A percentile compares a stretch with the other conserved stretches of the same genome.
phyloP scores from a whole-genome alignment of 2,797 vertebrate species.

The Hephaestus fuliginosus region DNA sequence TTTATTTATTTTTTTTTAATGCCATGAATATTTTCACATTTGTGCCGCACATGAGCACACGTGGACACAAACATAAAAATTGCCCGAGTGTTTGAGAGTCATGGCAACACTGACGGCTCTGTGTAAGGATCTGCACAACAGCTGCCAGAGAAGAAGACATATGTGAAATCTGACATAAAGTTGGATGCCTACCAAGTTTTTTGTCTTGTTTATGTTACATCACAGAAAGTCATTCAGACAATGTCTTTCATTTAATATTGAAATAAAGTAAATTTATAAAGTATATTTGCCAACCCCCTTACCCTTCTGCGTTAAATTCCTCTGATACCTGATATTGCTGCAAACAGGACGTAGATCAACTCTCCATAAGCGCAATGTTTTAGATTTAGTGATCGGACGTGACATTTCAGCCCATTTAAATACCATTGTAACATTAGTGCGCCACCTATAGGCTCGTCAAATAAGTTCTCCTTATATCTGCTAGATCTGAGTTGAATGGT shows the following conservation, averaged over 20 bases:
- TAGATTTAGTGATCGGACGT: not conserved
- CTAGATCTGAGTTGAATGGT: not conserved
- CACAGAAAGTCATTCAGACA: slow-evolving; percentile 10
- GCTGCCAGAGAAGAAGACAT: slow-evolving; percentile 64
- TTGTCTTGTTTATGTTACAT: slow-evolving; percentile 32
- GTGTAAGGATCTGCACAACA: slow-evolving; percentile 52
- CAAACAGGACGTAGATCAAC: not conserved
- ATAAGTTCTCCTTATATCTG: not conserved
- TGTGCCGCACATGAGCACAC: slow-evolving; percentile 20
- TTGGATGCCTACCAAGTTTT: slow-evolving; percentile 54
- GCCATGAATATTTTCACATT: slow-evolving; percentile 26
- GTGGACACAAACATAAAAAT: slow-evolving; percentile 34
- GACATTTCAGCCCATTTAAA: slow-evolving; percentile 16
- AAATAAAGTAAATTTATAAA: not conserved
- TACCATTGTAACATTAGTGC: not conserved
- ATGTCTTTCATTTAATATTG: not conserved
- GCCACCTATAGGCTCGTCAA: slow-evolving; percentile 21
- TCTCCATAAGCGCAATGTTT: not conserved
- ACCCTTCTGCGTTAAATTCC: not conserved
- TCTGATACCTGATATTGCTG: not conserved
- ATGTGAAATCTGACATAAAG: slow-evolving; percentile 59
- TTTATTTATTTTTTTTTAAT: slow-evolving; percentile 2
- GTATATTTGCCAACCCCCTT: not conserved
- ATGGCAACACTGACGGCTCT: slow-evolving; percentile 46
- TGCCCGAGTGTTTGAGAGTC: slow-evolving; percentile 50